phyloP scores from a whole-genome alignment of 2,888 invertebrate species.

The Drosophila picticornis region DNA sequence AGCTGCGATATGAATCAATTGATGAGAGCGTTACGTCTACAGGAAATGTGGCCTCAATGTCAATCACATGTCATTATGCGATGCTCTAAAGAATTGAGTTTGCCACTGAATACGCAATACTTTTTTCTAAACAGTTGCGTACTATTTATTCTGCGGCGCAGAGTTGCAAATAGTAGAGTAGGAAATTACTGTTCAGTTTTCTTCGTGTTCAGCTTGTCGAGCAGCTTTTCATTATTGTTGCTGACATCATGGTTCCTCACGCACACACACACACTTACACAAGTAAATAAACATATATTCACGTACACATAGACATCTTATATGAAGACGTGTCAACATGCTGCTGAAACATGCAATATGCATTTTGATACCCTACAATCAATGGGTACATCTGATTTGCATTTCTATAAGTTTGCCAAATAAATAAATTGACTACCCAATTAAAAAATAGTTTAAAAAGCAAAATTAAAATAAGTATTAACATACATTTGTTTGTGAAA shows the following conservation, averaged over 20 bases:
- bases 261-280: slow-evolving; percentile 2
- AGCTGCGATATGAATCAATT: slow-evolving; percentile 5
- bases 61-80: slow-evolving; percentile 68
- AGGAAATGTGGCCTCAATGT: slow-evolving; percentile 70
- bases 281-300: not conserved
- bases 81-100: slow-evolving; percentile 46
- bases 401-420: not conserved
- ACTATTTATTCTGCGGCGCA: slow-evolving; percentile 3
- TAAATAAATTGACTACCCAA: not conserved
- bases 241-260: slow-evolving; percentile 54
- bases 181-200: slow-evolving; percentile 26
- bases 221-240: slow-evolving; percentile 60
- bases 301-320: not conserved
- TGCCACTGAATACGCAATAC: slow-evolving; percentile 34
- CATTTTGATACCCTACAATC: slow-evolving; percentile 33
- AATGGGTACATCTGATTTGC: not conserved
- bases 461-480: not conserved
- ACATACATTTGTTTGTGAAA: not conserved
- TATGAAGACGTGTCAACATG: slow-evolving; percentile 48
- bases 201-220: slow-evolving; percentile 41
- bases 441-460: not conserved
- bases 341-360: slow-evolving; percentile 49
- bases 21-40: slow-evolving; percentile 4
- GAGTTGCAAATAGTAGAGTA: slow-evolving; percentile 26
- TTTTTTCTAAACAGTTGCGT: slow-evolving; percentile 39